phyloP scores from a whole-genome alignment of 2,888 invertebrate species.

The Chouioia cunea region DNA sequence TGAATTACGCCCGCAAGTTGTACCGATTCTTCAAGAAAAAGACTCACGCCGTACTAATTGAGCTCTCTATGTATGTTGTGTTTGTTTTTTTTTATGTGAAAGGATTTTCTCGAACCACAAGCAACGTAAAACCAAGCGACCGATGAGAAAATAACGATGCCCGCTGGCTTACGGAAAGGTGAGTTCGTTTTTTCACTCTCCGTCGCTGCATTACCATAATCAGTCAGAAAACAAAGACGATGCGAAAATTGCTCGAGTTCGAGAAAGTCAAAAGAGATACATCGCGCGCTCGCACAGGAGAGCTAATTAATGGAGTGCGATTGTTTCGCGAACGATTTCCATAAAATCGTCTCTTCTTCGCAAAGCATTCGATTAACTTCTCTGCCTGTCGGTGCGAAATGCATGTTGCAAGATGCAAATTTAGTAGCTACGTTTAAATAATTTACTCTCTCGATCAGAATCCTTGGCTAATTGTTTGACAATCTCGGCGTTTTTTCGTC shows the following conservation, averaged over 20 bases:
- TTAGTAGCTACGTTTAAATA: background rate
- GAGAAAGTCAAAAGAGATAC: constrained; percentile 26
- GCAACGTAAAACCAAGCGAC: no score
- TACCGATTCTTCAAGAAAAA: background rate
- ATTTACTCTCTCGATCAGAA: background rate
- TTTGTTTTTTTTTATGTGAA: constrained; percentile 20
- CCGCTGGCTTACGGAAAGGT: constrained; percentile 15
- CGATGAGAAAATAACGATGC: constrained; percentile 25
- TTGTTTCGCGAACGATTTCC: no score
- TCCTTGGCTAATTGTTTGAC: background rate
- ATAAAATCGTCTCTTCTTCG: no score
- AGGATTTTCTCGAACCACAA: constrained; percentile 7
- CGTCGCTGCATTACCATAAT: constrained; percentile 27
- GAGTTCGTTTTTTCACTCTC: constrained; percentile 14
- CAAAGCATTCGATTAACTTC: no score
- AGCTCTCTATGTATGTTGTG: no score
- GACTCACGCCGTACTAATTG: no score
- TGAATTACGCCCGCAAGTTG: background rate
- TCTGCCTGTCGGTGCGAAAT: no score
- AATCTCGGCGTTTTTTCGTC: constrained; percentile 9
- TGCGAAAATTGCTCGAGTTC: constrained; percentile 12
- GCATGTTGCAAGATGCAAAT: no score
- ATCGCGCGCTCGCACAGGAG: background rate
- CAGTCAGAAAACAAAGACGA: constrained; percentile 24
- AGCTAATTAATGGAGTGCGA: constrained; percentile 11